Conservation (phyloP, 2,797 vertebrate species). For the Paramormyrops hopkinsi region DNA sequence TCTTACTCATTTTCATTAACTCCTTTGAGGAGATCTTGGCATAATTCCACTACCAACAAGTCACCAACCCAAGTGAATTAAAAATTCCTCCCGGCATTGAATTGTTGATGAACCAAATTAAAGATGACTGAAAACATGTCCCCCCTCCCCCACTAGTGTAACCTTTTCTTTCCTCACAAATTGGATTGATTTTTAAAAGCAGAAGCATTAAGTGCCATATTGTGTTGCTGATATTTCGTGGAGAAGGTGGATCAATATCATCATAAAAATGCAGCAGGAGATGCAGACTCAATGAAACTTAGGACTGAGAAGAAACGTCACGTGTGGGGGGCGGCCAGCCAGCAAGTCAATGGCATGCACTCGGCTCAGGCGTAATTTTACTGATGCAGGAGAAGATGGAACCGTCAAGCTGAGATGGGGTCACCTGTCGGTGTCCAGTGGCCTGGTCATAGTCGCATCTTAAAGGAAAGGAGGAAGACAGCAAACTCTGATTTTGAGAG, state of each 20-base stretch:
- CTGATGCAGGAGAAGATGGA: not conserved
- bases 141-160: not conserved
- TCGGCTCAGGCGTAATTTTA: not conserved
- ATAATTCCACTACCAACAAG: not conserved
- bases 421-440: not conserved
- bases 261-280: not conserved
- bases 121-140: not conserved
- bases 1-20: not conserved
- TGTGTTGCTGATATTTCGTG: not conserved
- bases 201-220: not conserved
- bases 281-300: not conserved
- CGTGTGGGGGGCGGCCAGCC: not conserved
- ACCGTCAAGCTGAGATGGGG: not conserved
- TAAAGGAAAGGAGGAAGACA: not conserved
- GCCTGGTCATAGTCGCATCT: not conserved
- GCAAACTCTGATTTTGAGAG: not conserved
- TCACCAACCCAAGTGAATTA: not conserved
- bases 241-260: not conserved
- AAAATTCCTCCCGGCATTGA: not conserved
- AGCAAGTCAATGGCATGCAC: not conserved
- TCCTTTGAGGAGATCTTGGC: not conserved
- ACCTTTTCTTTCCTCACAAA: not conserved
- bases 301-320: not conserved
- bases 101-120: not conserved
- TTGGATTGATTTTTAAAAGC: not conserved